These are phyloP conservation scores for Automeris io DNA, from an alignment of 2,888 invertebrate genomes.

Conservation along the genomic window DNA sequence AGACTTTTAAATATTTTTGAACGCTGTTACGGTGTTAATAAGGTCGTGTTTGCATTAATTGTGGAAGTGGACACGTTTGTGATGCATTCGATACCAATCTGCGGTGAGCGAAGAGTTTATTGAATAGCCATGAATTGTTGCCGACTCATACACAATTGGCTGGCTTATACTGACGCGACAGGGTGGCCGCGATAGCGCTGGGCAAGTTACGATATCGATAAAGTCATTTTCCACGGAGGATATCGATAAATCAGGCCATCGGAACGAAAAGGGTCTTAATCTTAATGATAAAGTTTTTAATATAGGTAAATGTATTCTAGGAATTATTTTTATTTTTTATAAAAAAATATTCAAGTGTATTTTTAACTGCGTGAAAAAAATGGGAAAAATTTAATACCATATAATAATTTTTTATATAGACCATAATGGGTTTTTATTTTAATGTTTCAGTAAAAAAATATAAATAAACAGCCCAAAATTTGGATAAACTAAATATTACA, in stretches of 20 bases:
- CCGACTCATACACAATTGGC: slow-evolving; percentile 65
- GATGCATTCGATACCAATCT: slow-evolving; percentile 51
- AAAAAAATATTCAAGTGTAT: no score
- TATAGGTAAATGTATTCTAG: no score
- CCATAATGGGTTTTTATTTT: no score
- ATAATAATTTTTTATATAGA: no score
- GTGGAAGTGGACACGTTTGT: slow-evolving; percentile 15
- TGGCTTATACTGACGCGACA: slow-evolving; percentile 61
- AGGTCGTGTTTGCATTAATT: slow-evolving; percentile 15
- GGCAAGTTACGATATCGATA: slow-evolving; percentile 24
- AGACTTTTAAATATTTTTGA: not conserved
- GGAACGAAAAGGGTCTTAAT: no score
- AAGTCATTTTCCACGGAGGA: not conserved
- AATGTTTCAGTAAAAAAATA: no score
- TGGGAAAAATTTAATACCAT: no score
- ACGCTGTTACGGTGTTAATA: slow-evolving; percentile 11
- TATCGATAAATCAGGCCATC: not conserved
- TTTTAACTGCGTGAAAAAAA: no score
- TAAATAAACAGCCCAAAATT: no score
- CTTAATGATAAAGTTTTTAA: no score
- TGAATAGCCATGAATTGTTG: slow-evolving; percentile 65
- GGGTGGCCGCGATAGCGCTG: slow-evolving; percentile 52
- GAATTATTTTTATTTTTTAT: no score
- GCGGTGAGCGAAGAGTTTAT: slow-evolving; percentile 55
- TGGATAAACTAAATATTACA: no score